Percentiles rank a stretch among this genome's conserved stretches.
Evolutionary conservation across 2,113 vertebrate species (phyloP).

Genomic region (Pachyramphus minor): DNA sequence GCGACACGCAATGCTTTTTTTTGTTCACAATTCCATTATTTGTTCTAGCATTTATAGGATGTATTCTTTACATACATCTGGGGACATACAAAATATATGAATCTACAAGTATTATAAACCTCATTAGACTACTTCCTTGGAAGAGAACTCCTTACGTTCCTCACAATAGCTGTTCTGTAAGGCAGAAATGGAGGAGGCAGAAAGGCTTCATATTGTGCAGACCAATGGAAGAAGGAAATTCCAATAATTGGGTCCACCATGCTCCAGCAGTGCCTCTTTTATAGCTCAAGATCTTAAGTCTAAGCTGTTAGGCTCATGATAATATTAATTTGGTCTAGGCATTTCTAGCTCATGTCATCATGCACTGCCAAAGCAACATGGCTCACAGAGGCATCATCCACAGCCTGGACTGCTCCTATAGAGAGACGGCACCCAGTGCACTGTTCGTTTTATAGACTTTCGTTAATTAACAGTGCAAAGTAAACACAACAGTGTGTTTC

Average conservation of each 20-base stretch:
- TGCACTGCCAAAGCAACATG: accelerated
- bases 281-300: neutral
- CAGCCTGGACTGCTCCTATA: neutral
- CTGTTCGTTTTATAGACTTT: neutral
- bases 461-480: neutral
- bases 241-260: neutral
- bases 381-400: neutral
- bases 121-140: neutral
- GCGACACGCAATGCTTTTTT: neutral
- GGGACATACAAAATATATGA: neutral
- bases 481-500: neutral
- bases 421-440: neutral
- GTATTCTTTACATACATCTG: neutral
- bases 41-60: neutral
- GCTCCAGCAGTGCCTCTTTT: neutral
- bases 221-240: neutral
- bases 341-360: neutral
- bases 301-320: neutral
- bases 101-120: neutral
- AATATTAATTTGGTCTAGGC: neutral
- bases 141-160: neutral
- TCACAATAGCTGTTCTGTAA: neutral
- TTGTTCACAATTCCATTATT: neutral
- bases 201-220: neutral
- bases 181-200: neutral